Conservation (phyloP, 2,888 invertebrate genomes). For the Yponomeuta evonymella region DNA sequence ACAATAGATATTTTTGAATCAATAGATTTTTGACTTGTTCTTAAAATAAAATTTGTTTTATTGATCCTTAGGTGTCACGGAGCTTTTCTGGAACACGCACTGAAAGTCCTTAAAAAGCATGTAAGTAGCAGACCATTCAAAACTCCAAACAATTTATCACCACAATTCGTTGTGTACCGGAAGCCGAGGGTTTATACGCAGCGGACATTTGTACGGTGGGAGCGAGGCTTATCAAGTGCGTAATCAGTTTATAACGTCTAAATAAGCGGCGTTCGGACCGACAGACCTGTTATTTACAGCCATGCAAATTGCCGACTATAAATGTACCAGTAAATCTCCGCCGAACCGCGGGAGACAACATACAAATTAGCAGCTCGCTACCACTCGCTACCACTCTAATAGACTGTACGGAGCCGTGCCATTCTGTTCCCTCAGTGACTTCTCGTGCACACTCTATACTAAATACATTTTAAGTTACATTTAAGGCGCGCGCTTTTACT, state of each 20-base stretch:
- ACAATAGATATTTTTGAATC: too few species aligned
- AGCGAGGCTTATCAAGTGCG: slow-evolving; percentile 51
- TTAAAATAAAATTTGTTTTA: too few species aligned
- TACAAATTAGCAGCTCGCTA: slow-evolving; percentile 36
- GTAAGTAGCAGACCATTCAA: background rate
- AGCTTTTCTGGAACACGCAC: too few species aligned
- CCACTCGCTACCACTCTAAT: background rate
- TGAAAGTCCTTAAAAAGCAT: too few species aligned
- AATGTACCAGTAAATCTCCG: slow-evolving; percentile 51
- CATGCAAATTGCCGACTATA: slow-evolving; percentile 51
- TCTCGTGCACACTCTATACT: background rate
- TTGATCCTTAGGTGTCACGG: too few species aligned
- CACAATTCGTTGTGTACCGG: slow-evolving; percentile 6
- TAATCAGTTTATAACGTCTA: slow-evolving; percentile 64
- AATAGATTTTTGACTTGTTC: too few species aligned
- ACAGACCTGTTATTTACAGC: slow-evolving; percentile 55
- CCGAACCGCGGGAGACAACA: slow-evolving; percentile 39
- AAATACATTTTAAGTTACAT: slow-evolving; percentile 1
- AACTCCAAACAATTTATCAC: background rate
- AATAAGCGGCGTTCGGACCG: slow-evolving; percentile 52
- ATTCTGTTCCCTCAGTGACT: background rate
- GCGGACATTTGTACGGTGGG: slow-evolving; percentile 46
- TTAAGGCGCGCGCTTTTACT: background rate
- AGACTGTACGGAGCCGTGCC: background rate
- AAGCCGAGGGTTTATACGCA: slow-evolving; percentile 30